Evolutionary conservation across 2,888 invertebrate genomes (phyloP).

Genomic region (Cephus rjabovi): DNA sequence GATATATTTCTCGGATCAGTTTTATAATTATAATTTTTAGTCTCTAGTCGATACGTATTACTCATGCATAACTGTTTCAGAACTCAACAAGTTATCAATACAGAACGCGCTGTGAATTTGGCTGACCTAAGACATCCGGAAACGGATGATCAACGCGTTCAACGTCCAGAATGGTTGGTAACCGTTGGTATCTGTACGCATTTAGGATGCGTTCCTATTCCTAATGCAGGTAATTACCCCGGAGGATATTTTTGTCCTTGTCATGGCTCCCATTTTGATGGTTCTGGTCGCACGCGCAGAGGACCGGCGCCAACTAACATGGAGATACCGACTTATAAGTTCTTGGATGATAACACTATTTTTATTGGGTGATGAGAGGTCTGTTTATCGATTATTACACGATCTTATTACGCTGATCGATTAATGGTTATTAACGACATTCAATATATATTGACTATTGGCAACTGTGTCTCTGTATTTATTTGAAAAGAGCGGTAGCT

Average conservation of each 20-base stretch:
- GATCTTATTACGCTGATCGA: not conserved
- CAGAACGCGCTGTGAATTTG: slow-evolving; percentile 73
- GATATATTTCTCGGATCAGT: not conserved
- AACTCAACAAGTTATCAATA: slow-evolving; percentile 75
- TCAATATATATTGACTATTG: not conserved
- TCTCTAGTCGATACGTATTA: not conserved
- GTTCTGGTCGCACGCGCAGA: slow-evolving; percentile 79
- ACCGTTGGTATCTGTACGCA: slow-evolving; percentile 86
- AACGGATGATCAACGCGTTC: slow-evolving; percentile 73
- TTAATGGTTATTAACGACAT: not conserved
- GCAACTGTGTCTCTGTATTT: not conserved
- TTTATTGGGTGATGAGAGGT: slow-evolving; percentile 68
- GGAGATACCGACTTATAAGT: slow-evolving; percentile 75
- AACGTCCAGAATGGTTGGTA: slow-evolving; percentile 81
- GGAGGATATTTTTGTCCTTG: slow-evolving; percentile 88
- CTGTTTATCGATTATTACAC: not conserved
- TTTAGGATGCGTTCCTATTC: slow-evolving; percentile 85
- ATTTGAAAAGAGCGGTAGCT: not conserved
- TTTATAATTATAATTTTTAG: too few species aligned
- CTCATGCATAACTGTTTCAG: slow-evolving; percentile 53
- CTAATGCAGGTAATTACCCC: slow-evolving; percentile 74
- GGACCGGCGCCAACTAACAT: slow-evolving; percentile 82
- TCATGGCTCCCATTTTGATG: slow-evolving; percentile 86
- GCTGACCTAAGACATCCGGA: slow-evolving; percentile 78
- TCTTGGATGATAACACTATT: slow-evolving; percentile 69